phyloP scores from a whole-genome alignment of 2,113 vertebrate genomes.

The Callithrix jacchus region DNA sequence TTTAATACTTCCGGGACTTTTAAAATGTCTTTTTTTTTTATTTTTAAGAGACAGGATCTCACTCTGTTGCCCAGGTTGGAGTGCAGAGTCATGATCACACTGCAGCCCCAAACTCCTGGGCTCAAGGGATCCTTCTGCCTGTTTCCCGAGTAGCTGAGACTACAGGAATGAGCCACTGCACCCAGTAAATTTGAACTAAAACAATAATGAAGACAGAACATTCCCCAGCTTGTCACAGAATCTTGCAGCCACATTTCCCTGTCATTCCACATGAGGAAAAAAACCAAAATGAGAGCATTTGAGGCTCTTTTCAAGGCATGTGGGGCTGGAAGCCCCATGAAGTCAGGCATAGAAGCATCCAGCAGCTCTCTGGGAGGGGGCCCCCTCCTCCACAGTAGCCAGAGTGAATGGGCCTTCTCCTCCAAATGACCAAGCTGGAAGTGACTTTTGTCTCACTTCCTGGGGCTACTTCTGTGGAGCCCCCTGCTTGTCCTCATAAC shows the following conservation, averaged over 20 bases:
- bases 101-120: too few relatives aligned
- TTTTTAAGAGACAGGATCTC: too few relatives aligned
- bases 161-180: too few relatives aligned
- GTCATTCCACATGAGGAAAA: neutral
- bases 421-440: too few relatives aligned
- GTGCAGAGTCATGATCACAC: too few relatives aligned
- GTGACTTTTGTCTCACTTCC: neutral
- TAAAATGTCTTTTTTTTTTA: neutral
- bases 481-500: neutral
- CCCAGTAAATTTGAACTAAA: neutral
- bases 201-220: neutral
- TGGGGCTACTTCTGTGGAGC: neutral
- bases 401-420: neutral
- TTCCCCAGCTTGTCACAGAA: neutral
- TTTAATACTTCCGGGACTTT: neutral
- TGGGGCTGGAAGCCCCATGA: neutral
- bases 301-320: neutral
- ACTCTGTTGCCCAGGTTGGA: too few relatives aligned
- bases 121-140: too few relatives aligned
- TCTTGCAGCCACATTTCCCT: neutral
- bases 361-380: neutral
- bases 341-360: neutral
- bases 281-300: neutral
- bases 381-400: accelerated
- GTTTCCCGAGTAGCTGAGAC: too few relatives aligned